phyloP scores from a whole-genome alignment of 64 coral and sea anemone genomes.

The Trachythela sp. region DNA sequence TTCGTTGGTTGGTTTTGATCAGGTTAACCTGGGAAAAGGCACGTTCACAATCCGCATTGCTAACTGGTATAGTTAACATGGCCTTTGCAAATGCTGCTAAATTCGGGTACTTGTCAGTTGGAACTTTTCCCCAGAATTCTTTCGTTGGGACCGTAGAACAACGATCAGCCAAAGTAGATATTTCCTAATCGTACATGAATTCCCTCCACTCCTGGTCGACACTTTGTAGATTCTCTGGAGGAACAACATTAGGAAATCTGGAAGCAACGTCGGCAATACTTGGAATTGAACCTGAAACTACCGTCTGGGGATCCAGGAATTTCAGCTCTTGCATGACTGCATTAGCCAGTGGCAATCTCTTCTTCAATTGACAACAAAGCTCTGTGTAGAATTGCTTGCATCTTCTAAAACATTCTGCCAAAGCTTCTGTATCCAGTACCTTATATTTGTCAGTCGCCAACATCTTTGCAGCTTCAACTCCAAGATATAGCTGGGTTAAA shows the following conservation, averaged over 20 bases:
- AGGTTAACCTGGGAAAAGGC: slow-evolving; percentile 16
- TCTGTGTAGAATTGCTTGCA: neutral
- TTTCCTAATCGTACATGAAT: neutral
- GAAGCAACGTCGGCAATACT: neutral
- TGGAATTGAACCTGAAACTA: neutral
- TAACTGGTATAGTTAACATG: neutral
- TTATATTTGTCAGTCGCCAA: neutral
- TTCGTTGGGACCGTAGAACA: neutral
- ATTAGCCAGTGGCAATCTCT: neutral
- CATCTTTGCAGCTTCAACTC: neutral
- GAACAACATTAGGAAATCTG: neutral
- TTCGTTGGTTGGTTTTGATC: slow-evolving; percentile 11
- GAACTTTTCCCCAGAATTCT: neutral
- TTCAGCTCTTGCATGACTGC: neutral
- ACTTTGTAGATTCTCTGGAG: neutral
- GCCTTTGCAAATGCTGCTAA: neutral
- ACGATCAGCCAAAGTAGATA: neutral
- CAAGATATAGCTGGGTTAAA: neutral
- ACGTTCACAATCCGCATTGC: no score
- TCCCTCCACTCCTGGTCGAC: neutral
- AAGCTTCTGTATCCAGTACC: neutral
- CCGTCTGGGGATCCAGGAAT: neutral
- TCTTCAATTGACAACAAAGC: neutral
- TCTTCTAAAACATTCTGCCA: neutral
- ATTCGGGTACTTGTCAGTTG: neutral